Evolutionary conservation across 2,888 invertebrate genomes (phyloP).

Genomic region (Hydriomena furcata): DNA sequence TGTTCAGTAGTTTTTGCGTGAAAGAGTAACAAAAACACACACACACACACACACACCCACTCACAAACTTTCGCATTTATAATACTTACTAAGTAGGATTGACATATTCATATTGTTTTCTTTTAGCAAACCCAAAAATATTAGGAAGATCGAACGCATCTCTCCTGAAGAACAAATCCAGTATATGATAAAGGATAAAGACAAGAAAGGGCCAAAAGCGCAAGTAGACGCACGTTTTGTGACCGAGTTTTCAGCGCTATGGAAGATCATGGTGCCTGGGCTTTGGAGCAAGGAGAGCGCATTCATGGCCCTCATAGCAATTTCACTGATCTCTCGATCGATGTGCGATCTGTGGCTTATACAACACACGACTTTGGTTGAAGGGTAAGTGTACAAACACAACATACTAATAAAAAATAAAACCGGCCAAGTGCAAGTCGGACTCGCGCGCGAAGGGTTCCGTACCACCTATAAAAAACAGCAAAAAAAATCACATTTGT

Average conservation of each 20-base stretch:
- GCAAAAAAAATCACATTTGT: too few species aligned
- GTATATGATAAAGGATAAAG: slow-evolving; percentile 90
- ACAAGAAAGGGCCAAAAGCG: slow-evolving; percentile 85
- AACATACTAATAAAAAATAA: too few species aligned
- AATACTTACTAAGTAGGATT: too few species aligned
- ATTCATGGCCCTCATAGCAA: slow-evolving; percentile 89
- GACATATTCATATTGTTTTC: not conserved
- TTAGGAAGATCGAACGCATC: slow-evolving; percentile 43
- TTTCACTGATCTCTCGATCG: slow-evolving; percentile 93
- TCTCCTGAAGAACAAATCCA: slow-evolving; percentile 88
- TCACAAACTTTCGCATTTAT: too few species aligned
- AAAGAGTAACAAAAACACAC: too few species aligned
- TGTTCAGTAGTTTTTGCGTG: too few species aligned
- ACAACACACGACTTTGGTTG: slow-evolving; percentile 95
- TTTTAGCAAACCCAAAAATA: slow-evolving; percentile 48
- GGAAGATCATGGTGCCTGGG: slow-evolving; percentile 92
- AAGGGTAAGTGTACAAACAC: slow-evolving; percentile 87
- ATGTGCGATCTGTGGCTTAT: slow-evolving; percentile 99
- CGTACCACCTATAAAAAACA: too few species aligned
- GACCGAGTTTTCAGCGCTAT: slow-evolving; percentile 85
- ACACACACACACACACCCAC: too few species aligned
- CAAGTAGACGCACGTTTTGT: slow-evolving; percentile 91
- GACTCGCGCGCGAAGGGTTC: too few species aligned
- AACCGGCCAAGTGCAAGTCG: too few species aligned
- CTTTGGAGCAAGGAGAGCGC: slow-evolving; percentile 90